Evolutionary conservation across 2,113 vertebrate species (phyloP), one percentile per base, ranked within the genome.

Genomic region (Thermophis baileyi): DNA sequence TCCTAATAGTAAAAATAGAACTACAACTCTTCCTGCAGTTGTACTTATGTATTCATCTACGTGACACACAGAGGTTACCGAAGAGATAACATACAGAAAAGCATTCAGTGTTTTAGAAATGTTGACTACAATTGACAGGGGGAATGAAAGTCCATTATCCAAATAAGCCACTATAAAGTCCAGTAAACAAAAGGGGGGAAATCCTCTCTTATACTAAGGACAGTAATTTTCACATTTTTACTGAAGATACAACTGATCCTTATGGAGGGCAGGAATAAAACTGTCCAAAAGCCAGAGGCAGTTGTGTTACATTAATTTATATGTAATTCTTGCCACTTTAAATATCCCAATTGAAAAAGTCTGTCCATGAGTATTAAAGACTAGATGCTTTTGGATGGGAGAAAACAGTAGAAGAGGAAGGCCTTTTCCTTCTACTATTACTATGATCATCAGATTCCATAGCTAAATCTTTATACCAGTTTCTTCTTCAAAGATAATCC

Each of bases 291-390:
- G 49, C 95, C 96, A 93, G 96, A 95, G 89, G 96, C 94, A 94
- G 95, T 93, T 93, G 94, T 87, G 95, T 97, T 96, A 95, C 94
- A 96, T 96, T 96, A 94, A 97, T 96, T 96, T 95, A 97, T 96
- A 95, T 0, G 40, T 94, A 94, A 97, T 97, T 97, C 95, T 94
- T 93, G 91, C 95, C 92, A 94, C 97, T 97, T 97, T 97, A 96
- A 95, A 94, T 92, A 94, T 97, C 97, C 94, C 89, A 91, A 95
- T 95, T 54, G 40, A 27, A 27, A 89, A 89, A 97, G 97, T 98
- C 97, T 98, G 98, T 98, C 97, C 97, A 97, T 96, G 97, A 96
- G 93, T 96, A 97, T 97, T 93, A 97, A 98, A 98, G 94, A 95
- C 97, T 98, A 97, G 97, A 97, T 96, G 95, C 93, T 12, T 95